These are phyloP conservation scores for Tetragonula clypearis DNA, from an alignment of 1,140 invertebrate species.

Conservation along the genomic window DNA sequence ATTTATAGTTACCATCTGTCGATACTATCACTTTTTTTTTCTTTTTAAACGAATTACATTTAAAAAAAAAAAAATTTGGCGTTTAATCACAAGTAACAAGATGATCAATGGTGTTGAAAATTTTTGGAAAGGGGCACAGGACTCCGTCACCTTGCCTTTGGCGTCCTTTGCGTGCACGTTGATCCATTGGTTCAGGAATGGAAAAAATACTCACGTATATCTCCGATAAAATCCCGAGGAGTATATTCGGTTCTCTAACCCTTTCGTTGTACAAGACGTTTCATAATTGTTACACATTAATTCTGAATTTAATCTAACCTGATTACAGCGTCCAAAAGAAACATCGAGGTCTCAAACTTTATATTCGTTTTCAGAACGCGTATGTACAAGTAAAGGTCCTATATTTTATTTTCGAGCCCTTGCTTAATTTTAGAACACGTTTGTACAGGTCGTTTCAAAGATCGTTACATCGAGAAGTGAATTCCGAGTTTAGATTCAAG, in stretches of 20 bases:
- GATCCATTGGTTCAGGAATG: not conserved
- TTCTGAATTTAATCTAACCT: not conserved
- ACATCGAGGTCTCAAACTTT: not conserved
- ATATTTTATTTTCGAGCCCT: not conserved
- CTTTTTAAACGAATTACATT: not conserved
- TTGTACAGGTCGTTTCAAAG: not conserved
- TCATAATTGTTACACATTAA: not conserved
- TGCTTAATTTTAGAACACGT: not conserved
- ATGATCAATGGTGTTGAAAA: not conserved
- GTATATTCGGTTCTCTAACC: not conserved
- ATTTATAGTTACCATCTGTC: not conserved
- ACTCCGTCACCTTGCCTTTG: not conserved
- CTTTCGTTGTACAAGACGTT: not conserved
- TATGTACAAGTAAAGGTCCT: not conserved
- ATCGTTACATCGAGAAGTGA: not conserved
- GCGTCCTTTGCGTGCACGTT: conserved; percentile 17
- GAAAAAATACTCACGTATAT: conserved; percentile 20
- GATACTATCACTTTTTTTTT: not conserved
- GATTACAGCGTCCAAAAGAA: not conserved
- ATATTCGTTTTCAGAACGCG: not conserved
- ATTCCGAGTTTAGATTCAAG: not conserved
- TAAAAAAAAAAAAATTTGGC: not conserved
- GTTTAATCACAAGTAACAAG: not conserved
- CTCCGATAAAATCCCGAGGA: not conserved
- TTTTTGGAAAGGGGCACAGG: not conserved